Evolutionary conservation across 2,113 vertebrate species (phyloP), one percentile per base, ranked within the genome.

Genomic region (Glareola pratincola): DNA sequence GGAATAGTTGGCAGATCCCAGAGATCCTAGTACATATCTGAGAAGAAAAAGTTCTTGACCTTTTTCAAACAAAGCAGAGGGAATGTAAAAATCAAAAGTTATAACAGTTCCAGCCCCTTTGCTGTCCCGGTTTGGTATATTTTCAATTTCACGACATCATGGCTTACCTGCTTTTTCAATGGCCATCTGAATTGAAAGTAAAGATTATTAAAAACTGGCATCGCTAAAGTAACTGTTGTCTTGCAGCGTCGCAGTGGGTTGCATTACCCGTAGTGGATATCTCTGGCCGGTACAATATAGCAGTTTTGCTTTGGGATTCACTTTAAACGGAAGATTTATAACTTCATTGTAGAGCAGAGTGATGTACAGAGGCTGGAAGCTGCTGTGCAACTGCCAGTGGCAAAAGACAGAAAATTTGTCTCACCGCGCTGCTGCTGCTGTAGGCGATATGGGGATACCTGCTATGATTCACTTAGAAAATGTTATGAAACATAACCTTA

Each of bases 21-120:
- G 68, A 93, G 93, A 93, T 95, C 76, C 34, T 79, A 45, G 14
- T 75, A 72, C 3, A 0, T 90, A 90, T 71, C 78, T 92, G 67
- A 91, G 51, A 71, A 87, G 89, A 85, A 85, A 41, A 54, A 86
- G 88, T 96, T 96, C 89, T 87, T 93, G 94, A 96, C 88, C 91
- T 94, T 47, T 94, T 92, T 76, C 50, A 92, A 63, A 79, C 80
- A 85, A 77, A 92, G n/a, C 50, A 86, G 50, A 59, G 51, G 53
- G 53, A 94, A 79, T 66, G 36, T 59, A 43, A 78, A 84, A 45
- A 87, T 57, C 10, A 85, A 53, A 95, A 88, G 5, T 74, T 89
- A 4, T 7, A 69, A 41, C 29, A 79, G 50, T 88, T 64, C 36
- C 39, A 90, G 39, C 23, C 36, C 39, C 12, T 76, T 77, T 88